Evolutionary conservation across 1,140 invertebrate species (phyloP).

Genomic region (Pseudomyrmex pallidus): DNA sequence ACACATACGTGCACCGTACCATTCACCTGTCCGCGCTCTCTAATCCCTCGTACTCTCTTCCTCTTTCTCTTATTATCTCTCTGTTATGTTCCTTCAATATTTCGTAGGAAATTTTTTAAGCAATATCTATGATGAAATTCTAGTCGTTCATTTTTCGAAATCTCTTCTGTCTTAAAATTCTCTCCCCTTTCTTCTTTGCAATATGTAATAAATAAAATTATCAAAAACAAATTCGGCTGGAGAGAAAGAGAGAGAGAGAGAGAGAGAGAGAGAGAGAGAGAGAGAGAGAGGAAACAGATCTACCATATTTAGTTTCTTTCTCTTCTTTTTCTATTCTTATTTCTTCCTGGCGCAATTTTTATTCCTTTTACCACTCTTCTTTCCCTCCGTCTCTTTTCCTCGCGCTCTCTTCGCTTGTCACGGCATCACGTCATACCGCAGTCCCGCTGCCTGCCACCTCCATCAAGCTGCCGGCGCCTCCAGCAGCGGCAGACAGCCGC

Average conservation of each 20-base stretch:
- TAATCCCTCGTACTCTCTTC: neutral
- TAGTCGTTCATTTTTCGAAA: neutral
- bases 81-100: neutral
- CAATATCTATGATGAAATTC: too few species aligned
- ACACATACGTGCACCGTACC: constrained; percentile 16
- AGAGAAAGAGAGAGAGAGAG: neutral
- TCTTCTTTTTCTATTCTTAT: neutral
- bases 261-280: neutral
- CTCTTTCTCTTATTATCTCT: neutral
- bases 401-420: constrained; percentile 27
- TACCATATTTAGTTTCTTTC: neutral
- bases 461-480: constrained; percentile 62
- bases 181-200: too few species aligned
- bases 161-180: neutral
- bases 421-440: constrained; percentile 53
- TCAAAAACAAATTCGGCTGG: neutral
- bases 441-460: constrained; percentile 58
- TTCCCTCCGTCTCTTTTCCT: neutral
- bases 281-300: constrained; percentile 19
- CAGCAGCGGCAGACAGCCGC: constrained; percentile 52
- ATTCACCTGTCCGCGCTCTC: constrained; percentile 8
- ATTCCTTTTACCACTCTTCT: neutral
- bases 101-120: neutral
- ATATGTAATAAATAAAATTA: constrained; percentile 3
- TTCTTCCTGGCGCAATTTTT: too few species aligned